Evolutionary conservation across 2,113 vertebrate genomes (phyloP), one percentile per base, ranked within the genome.

Genomic region (Leiothrix lutea): DNA sequence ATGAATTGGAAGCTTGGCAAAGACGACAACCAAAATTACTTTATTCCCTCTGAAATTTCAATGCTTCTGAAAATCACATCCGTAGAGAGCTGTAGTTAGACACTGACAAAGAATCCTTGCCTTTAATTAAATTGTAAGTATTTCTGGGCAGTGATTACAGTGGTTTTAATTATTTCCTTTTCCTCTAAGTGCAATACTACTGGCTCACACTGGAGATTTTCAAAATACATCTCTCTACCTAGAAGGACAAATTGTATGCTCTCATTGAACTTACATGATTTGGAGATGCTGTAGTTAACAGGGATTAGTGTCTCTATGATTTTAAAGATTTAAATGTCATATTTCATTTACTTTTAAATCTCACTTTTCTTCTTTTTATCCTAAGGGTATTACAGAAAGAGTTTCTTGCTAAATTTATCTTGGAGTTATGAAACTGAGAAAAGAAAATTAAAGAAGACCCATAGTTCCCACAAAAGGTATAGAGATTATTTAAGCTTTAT

Each of bases 51-150:
- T 93, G 94, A 95, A 94, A 94, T 62, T 51, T 80, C 56, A 86
- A 17, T 77, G 79, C 51, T 80, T 83, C 90, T 94, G 90, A 93
- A 97, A 95, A 94, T 78, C 18, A 0, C 21, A 58, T 95, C 90
- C 84, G 33, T 13, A 60, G 90, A 94, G 95, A 95, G 79, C 45
- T 86, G 50, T 86, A 77, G 93, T 85, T 83, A 93, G 74, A 48
- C 36, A 51, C 42, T 93, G 87, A 93, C 87, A 95, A 95, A 93
- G 67, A 83, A 73, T 86, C 53, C 36, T 83, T 86, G 90, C 44
- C 56, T 83, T 93, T 97, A 97, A 96, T 97, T 95, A 96, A 96
- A 95, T 93, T 93, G 54, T 92, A 96, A 95, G 71, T 89, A 67
- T 92, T 96, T 92, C 80, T 95, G 87, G 60, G 53, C 88, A 73